Percentiles rank a stretch among this genome's conserved stretches.
These are phyloP conservation scores for Anastrepha obliqua DNA, from an alignment of 1,140 invertebrate genomes.

Conservation along the genomic window DNA sequence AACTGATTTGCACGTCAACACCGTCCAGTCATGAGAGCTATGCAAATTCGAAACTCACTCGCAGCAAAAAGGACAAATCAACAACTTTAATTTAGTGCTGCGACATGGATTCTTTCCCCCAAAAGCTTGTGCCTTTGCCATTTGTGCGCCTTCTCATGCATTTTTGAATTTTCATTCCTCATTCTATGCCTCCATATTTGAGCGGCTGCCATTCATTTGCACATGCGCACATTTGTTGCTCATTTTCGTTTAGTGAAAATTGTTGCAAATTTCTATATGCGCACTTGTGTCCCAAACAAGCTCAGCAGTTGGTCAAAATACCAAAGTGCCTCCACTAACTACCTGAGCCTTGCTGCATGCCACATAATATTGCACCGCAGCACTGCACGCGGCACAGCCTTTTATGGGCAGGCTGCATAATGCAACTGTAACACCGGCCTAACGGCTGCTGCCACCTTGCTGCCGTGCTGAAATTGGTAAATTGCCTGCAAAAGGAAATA, in stretches of 20 bases:
- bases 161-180: constrained; percentile 25
- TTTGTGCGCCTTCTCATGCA: not conserved
- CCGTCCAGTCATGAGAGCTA: not conserved
- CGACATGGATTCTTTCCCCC: not conserved
- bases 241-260: no score
- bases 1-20: constrained; percentile 3
- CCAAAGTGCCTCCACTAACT: not conserved
- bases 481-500: constrained; percentile 55
- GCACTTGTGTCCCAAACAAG: not conserved
- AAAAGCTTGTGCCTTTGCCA: not conserved
- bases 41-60: not conserved
- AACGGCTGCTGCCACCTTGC: constrained; percentile 28
- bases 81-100: constrained; percentile 56
- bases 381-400: not conserved
- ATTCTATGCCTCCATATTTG: constrained; percentile 27
- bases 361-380: constrained; percentile 25
- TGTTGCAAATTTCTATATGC: not conserved
- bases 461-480: constrained; percentile 59
- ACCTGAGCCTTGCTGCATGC: not conserved
- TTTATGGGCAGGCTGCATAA: constrained; percentile 32
- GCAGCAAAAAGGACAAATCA: constrained; percentile 53
- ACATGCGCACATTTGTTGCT: not conserved
- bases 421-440: constrained; percentile 23
- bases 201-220: constrained; percentile 3
- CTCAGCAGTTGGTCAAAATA: not conserved